phyloP scores from a whole-genome alignment of 1,140 invertebrate genomes.

The Brachystomella parvula region DNA sequence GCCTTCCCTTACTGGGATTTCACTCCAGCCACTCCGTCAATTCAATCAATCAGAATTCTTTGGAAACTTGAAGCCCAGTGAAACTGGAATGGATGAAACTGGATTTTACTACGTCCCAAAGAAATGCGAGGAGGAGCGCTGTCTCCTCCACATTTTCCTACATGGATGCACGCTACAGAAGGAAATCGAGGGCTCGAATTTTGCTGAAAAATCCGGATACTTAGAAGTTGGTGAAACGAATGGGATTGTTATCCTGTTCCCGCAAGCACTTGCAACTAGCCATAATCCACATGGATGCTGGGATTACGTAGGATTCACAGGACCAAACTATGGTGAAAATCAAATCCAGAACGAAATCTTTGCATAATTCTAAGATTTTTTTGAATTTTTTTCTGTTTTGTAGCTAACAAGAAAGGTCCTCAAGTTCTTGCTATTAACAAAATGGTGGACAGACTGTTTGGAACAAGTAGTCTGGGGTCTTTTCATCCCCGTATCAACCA shows the following conservation, averaged over 20 bases:
- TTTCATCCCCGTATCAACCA: too few species aligned
- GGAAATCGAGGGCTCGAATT: constrained; percentile 39
- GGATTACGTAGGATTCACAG: constrained; percentile 40
- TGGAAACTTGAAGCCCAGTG: not conserved
- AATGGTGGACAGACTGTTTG: constrained; percentile 8
- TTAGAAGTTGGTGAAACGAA: constrained; percentile 43
- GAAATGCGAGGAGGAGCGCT: constrained; percentile 33
- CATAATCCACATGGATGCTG: constrained; percentile 42
- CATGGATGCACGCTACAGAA: constrained; percentile 41
- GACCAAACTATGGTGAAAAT: not conserved
- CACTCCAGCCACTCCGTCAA: constrained; percentile 17
- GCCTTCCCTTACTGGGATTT: not conserved
- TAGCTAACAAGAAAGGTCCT: constrained; percentile 6
- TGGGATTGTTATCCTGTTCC: constrained; percentile 43
- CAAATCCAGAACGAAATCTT: not conserved
- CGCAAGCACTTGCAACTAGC: constrained; percentile 35
- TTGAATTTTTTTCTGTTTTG: not conserved
- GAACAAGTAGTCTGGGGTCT: too few species aligned
- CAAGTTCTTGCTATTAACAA: constrained; percentile 1
- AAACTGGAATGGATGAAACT: constrained; percentile 33
- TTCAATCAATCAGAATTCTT: constrained; percentile 40
- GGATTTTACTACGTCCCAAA: constrained; percentile 41
- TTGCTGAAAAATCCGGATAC: constrained; percentile 40
- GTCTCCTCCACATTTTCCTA: constrained; percentile 41
- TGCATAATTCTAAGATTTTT: not conserved